Evolutionary conservation across 2,797 vertebrate genomes (phyloP).

Genomic region (Gadopsis marmoratus): DNA sequence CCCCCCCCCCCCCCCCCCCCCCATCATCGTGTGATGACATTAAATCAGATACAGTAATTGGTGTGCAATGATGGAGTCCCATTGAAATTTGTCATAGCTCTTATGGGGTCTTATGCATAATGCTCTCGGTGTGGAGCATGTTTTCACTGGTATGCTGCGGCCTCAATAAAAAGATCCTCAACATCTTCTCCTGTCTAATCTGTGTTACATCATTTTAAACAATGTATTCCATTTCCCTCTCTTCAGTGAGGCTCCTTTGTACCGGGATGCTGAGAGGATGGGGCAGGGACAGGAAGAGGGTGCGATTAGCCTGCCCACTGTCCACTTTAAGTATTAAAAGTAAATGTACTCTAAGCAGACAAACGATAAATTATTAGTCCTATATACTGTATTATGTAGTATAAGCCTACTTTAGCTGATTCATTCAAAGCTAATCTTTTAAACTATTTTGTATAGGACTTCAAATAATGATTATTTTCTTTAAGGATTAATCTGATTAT

Average conservation of each 20-base stretch:
- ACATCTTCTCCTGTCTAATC: constrained; percentile 14
- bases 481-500: too few relatives aligned
- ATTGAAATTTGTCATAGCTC: constrained; percentile 36
- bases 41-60: constrained; percentile 55
- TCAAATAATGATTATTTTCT: too few relatives aligned
- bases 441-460: too few relatives aligned
- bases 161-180: constrained; percentile 64
- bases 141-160: constrained; percentile 59
- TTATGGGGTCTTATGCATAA: constrained; percentile 46
- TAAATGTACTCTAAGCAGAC: too few relatives aligned
- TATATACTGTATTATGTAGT: too few relatives aligned
- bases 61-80: constrained; percentile 33
- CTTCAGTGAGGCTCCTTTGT: too few relatives aligned
- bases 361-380: too few relatives aligned
- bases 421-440: too few relatives aligned
- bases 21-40: constrained; percentile 41
- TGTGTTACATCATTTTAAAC: constrained; percentile 3
- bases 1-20: neutral
- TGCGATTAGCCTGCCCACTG: constrained; percentile 24
- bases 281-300: neutral
- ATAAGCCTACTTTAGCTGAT: too few relatives aligned
- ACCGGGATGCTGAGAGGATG: neutral
- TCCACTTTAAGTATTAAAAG: too few relatives aligned
- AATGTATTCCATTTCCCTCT: neutral
- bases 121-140: constrained; percentile 27